These are phyloP conservation scores for Acestrorhynchus altus DNA, from an alignment of 2,797 vertebrate species.

Conservation along the genomic window DNA sequence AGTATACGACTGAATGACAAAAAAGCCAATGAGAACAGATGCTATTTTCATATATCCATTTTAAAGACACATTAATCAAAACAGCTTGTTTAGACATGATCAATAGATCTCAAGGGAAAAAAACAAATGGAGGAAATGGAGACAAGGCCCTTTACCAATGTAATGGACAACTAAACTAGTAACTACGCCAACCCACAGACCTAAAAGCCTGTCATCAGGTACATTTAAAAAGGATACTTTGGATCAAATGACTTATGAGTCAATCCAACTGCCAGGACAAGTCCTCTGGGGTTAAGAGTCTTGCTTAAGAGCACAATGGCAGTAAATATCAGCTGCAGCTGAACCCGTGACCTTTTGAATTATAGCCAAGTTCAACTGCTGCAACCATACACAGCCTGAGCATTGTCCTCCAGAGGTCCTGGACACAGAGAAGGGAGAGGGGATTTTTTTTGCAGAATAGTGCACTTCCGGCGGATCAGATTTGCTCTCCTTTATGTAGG, in stretches of 20 bases:
- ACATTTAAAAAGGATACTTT: background rate
- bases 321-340: background rate
- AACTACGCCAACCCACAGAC: background rate
- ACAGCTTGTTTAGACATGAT: too few relatives aligned
- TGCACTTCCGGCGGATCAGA: too few relatives aligned
- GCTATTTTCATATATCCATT: too few relatives aligned
- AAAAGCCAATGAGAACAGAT: too few relatives aligned
- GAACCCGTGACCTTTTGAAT: slow-evolving; percentile 1
- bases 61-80: too few relatives aligned
- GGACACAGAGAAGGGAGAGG: background rate
- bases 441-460: too few relatives aligned
- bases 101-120: too few relatives aligned
- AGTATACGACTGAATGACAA: too few relatives aligned
- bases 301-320: background rate
- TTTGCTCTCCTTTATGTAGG: too few relatives aligned
- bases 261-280: background rate
- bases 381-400: background rate
- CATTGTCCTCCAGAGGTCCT: background rate
- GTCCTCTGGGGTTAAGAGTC: background rate
- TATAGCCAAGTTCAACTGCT: background rate
- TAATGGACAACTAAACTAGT: background rate
- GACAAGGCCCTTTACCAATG: background rate
- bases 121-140: too few relatives aligned
- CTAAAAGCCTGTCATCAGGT: background rate
- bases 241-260: background rate